phyloP scores from a whole-genome alignment of 2,113 vertebrate genomes.

The Mellivora capensis region DNA sequence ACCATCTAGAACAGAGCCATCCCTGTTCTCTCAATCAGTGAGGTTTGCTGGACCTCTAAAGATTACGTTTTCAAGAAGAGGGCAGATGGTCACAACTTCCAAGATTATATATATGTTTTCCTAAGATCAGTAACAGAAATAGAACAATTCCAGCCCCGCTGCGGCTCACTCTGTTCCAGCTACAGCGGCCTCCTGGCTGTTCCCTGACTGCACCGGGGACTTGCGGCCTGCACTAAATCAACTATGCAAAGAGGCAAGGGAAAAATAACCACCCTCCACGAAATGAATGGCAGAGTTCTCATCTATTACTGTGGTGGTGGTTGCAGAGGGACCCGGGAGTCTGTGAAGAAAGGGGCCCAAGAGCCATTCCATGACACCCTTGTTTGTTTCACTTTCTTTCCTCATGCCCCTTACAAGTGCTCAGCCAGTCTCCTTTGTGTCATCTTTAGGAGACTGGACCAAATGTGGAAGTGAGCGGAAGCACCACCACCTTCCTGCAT shows the following conservation, averaged over 20 bases:
- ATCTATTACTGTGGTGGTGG: neutral
- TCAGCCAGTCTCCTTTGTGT: neutral
- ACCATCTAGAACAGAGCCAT: neutral
- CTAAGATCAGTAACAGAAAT: neutral
- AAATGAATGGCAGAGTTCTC: neutral
- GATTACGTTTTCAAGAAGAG: neutral
- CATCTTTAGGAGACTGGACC: neutral
- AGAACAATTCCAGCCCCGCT: neutral
- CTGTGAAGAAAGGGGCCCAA: neutral
- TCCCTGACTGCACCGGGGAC: neutral
- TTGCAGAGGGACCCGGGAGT: neutral
- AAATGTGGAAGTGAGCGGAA: neutral
- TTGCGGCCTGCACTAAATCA: neutral
- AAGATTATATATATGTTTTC: neutral
- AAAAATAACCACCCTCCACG: too few relatives aligned
- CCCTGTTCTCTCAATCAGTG: neutral
- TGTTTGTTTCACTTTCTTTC: neutral
- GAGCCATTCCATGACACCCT: neutral
- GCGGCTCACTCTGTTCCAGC: neutral
- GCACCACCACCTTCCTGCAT: neutral
- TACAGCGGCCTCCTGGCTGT: neutral
- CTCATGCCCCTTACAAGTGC: neutral
- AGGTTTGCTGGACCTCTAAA: neutral
- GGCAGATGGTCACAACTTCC: neutral
- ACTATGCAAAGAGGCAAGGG: neutral